These are phyloP conservation scores for Molossus alvarezi DNA, from an alignment of 2,797 vertebrate genomes.

Conservation along the genomic window DNA sequence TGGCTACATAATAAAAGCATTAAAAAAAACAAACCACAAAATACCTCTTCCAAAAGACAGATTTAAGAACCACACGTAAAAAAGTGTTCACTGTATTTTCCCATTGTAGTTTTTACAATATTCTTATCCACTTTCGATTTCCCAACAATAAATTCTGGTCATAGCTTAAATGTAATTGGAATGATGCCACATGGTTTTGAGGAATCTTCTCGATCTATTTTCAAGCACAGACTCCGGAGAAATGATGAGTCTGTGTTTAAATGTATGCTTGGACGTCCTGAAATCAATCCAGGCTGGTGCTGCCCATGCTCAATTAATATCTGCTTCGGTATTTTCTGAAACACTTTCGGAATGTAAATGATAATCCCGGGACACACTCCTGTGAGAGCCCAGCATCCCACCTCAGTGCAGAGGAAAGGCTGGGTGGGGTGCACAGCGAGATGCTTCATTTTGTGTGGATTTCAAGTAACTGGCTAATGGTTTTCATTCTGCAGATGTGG, in stretches of 20 bases:
- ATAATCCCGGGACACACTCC: neutral
- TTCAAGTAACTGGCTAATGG: conserved; percentile 25
- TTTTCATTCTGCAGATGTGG: conserved; percentile 29
- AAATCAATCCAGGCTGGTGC: conserved; percentile 33
- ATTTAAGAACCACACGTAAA: neutral
- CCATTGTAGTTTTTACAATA: neutral
- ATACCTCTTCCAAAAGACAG: conserved; percentile 14
- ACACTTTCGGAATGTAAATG: neutral
- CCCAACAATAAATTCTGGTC: conserved; percentile 29
- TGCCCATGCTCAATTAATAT: neutral
- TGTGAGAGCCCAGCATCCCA: neutral
- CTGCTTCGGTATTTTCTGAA: conserved; percentile 55
- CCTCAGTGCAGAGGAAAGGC: conserved; percentile 64
- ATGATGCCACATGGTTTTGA: conserved; percentile 1
- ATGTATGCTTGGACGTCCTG: neutral
- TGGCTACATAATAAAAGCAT: neutral
- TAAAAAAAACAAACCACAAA: too few relatives aligned
- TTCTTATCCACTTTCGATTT: conserved; percentile 11
- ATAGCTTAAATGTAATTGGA: conserved; percentile 22
- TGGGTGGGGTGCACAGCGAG: neutral
- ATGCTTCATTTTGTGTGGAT: neutral
- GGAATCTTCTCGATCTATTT: conserved; percentile 47
- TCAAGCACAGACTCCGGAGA: conserved; percentile 38
- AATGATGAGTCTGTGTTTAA: conserved; percentile 23
- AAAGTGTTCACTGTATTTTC: neutral